Evolutionary conservation across 2,797 vertebrate genomes (phyloP).

Genomic region (Cyprinodon diabolis): DNA sequence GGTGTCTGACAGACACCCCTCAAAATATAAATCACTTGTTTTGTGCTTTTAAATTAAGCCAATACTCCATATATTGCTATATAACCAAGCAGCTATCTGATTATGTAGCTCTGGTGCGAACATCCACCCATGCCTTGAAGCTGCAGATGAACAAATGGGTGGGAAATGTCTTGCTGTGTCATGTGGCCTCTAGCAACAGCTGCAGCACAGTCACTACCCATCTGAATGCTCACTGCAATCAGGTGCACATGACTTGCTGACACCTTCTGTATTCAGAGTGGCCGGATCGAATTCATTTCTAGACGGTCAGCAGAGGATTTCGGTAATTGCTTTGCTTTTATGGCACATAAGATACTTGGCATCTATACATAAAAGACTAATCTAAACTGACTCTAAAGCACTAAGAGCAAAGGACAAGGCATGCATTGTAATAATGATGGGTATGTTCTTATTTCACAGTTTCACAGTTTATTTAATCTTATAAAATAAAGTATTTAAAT

Average conservation of each 20-base stretch:
- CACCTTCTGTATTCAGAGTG: not conserved
- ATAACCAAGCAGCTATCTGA: slow-evolving; percentile 10
- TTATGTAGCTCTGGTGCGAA: not conserved
- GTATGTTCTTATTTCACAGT: too few species aligned
- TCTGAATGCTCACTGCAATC: slow-evolving; percentile 3
- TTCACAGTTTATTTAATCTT: too few species aligned
- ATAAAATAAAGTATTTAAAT: too few species aligned
- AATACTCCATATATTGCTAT: not conserved
- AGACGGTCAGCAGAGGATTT: not conserved
- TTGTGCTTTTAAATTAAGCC: not conserved
- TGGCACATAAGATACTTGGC: not conserved
- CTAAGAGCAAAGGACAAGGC: too few species aligned
- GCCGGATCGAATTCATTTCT: not conserved
- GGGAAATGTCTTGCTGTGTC: slow-evolving; percentile 50
- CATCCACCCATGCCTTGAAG: slow-evolving; percentile 11
- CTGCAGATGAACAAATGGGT: slow-evolving; percentile 46
- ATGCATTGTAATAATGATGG: too few species aligned
- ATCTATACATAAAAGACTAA: not conserved
- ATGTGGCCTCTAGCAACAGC: slow-evolving; percentile 44
- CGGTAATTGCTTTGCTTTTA: not conserved
- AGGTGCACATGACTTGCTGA: not conserved
- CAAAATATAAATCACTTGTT: not conserved
- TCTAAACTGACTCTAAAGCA: not conserved
- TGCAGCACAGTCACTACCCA: slow-evolving; percentile 25
- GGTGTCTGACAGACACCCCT: not conserved